These are phyloP conservation scores for Acanthosepion lycidas DNA, from an alignment of 2,888 invertebrate species.

Conservation along the genomic window DNA sequence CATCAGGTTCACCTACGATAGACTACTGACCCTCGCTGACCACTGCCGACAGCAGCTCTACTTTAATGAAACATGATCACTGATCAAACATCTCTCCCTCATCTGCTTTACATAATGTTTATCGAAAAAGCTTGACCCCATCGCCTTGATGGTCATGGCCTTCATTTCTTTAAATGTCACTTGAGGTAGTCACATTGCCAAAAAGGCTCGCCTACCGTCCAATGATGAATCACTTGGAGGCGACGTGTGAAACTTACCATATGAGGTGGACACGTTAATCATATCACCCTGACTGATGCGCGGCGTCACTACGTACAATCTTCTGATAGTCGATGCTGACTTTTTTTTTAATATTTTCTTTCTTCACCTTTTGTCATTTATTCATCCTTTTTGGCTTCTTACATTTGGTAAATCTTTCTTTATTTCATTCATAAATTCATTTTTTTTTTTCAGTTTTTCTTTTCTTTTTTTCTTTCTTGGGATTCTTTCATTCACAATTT, in stretches of 20 bases:
- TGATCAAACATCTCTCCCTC: not conserved
- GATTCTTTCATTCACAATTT: too few species aligned
- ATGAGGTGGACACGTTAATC: slow-evolving; percentile 8
- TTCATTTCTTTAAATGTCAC: not conserved
- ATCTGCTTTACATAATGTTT: not conserved
- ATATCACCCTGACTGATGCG: not conserved
- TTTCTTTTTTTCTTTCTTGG: too few species aligned
- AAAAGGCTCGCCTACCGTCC: not conserved
- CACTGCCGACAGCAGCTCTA: not conserved
- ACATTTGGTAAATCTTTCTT: too few species aligned
- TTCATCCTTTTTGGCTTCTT: too few species aligned
- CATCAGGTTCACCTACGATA: not conserved
- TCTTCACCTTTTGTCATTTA: too few species aligned
- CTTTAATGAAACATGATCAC: not conserved
- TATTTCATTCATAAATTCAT: too few species aligned
- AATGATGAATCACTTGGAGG: not conserved
- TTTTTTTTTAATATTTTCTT: too few species aligned
- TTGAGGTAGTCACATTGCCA: slow-evolving; percentile 25
- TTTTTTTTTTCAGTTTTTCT: too few species aligned
- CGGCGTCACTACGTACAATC: not conserved
- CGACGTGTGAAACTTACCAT: slow-evolving; percentile 33
- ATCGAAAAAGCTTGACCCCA: not conserved
- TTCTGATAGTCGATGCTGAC: too few species aligned
- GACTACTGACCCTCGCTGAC: not conserved
- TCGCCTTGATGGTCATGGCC: not conserved